These are phyloP conservation scores for Dusona sp. DNA, from an alignment of 2,888 invertebrate species.

Conservation along the genomic window DNA sequence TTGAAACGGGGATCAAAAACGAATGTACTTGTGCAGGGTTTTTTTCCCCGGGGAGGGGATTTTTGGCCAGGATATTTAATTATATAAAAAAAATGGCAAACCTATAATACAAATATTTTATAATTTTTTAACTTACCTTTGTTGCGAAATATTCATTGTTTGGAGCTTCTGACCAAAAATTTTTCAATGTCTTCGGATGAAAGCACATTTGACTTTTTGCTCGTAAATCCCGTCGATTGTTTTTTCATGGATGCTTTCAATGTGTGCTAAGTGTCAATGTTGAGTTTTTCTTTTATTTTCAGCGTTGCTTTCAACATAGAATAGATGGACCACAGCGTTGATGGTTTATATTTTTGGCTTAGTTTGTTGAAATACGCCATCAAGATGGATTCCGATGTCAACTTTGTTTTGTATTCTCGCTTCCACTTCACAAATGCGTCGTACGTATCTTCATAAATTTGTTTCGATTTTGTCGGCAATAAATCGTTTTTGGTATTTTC, in stretches of 20 bases:
- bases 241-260: slow-evolving; percentile 58
- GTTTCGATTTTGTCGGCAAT: slow-evolving; percentile 25
- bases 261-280: slow-evolving; percentile 50
- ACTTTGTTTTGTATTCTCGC: slow-evolving; percentile 18
- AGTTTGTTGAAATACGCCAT: no score
- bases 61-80: no score
- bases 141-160: slow-evolving; percentile 32
- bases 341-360: no score
- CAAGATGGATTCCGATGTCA: not conserved
- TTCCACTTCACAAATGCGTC: slow-evolving; percentile 24
- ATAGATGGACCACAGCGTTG: slow-evolving; percentile 13
- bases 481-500: not conserved
- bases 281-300: slow-evolving; percentile 47
- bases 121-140: slow-evolving; percentile 16
- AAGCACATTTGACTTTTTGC: slow-evolving; percentile 36
- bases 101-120: not conserved
- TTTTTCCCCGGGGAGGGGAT: no score
- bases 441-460: slow-evolving; percentile 20
- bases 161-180: slow-evolving; percentile 42
- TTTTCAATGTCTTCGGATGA: slow-evolving; percentile 43
- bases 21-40: no score
- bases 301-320: slow-evolving; percentile 61
- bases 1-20: no score
- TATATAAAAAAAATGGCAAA: no score
- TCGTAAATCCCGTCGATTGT: slow-evolving; percentile 25